These are phyloP conservation scores for Corydoras sp. DNA, from an alignment of 2,113 vertebrate genomes.

Conservation along the genomic window DNA sequence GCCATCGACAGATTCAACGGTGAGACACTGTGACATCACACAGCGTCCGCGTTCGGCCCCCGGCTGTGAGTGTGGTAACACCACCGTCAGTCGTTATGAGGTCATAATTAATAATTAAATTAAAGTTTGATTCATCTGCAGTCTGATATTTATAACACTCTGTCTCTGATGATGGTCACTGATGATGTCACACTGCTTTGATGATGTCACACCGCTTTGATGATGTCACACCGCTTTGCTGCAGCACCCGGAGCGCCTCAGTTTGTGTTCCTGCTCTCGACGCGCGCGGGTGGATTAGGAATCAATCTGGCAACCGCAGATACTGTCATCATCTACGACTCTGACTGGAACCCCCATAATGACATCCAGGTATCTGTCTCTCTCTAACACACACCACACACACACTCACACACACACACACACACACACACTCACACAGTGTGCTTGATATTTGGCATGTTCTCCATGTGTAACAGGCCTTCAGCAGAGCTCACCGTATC, in stretches of 20 bases:
- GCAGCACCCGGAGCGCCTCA: conserved; percentile 88
- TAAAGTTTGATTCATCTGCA: no score
- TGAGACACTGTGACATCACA: conserved; percentile 44
- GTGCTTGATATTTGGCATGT: neutral
- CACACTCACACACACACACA: neutral
- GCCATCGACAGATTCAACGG: conserved; percentile 97
- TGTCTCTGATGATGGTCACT: no score
- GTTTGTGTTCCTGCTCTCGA: conserved; percentile 96
- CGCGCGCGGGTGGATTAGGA: conserved; percentile 92
- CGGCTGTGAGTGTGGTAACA: no score
- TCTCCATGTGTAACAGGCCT: conserved; percentile 68
- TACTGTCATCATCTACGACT: conserved; percentile 96
- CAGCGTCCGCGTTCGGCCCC: no score
- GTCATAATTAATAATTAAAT: no score
- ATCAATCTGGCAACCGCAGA: conserved; percentile 97
- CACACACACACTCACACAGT: neutral
- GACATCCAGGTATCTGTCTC: conserved; percentile 84
- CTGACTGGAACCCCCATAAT: conserved; percentile 98
- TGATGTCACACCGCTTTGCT: neutral
- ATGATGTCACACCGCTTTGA: neutral
- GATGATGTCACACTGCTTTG: no score
- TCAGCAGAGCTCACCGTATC: conserved; percentile 96
- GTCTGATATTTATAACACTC: no score
- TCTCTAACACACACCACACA: no score
- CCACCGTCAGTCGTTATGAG: no score